Base-by-base conservation (phyloP, 2,888 invertebrate genomes). In the Euplagia quadripunctaria region DNA sequence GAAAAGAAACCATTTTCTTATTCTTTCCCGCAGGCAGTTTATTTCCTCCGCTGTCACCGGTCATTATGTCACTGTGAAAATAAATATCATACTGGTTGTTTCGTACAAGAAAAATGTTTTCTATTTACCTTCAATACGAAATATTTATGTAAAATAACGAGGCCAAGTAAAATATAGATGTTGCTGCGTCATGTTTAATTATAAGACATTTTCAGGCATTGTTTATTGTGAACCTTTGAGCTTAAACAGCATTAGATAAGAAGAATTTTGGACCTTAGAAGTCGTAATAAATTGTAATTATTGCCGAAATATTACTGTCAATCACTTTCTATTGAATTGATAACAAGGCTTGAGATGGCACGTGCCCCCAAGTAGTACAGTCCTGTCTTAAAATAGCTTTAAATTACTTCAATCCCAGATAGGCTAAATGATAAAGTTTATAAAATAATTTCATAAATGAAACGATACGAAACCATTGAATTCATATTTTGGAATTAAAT, bases 21-120 rank as follows among this genome's bases (percentile, higher is more conserved):
- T 90, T 89, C 86, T 87, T 85, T 86, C 86, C 89, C 88, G 83
- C 85, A 87, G 90, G 90, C 91, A 88, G 91, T 88, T 90, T 91
- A 88, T 91, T 89, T 90, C 85, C 87, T 83, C 85, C 85, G 87
- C 89, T 91, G 90, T 91, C 92, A 91, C 88, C 90, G 91, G 90
- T 91, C 91, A 91, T 92, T 91, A 91, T 90, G 90, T 89, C 90
- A 89, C 84, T 85, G 85, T 79, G 84, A 88, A 90, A 87, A 86
- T 88, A 86, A 88, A 87, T 88, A 86, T 86, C 80, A 83, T 84
- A 81, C 82, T 75, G 80, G 78, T 61, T 85, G 78, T 80, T 79
- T 75, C 77, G 78, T 78, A 80, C 64, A 72, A 77, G 76, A 80
- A 76, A 77, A 80, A 79, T 83, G 72, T 82, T 77, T 72, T 83